Evolutionary conservation across 1,140 invertebrate genomes (phyloP), one percentile per base, ranked within the genome.

Genomic region (Nasonia giraulti): DNA sequence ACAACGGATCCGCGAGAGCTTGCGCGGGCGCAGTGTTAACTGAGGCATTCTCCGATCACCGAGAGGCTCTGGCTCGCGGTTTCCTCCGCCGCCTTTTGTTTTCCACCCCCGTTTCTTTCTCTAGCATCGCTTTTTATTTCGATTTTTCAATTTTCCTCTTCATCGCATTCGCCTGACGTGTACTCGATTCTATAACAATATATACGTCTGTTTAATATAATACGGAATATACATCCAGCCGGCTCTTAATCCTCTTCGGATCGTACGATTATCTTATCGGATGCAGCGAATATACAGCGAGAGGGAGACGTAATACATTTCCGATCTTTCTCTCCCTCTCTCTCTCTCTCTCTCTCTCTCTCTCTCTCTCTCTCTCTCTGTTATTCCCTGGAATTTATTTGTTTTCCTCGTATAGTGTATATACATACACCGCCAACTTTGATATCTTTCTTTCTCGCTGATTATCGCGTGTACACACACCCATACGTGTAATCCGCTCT

Each of bases 101-200:
- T 69, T 44, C 79, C 10, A 31, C 50, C 17, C 11, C 17, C 27
- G 50, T 71, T 83, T 23, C 50, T 68, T 75, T 44, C 6, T 44
- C 10, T 44, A 1, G 40, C 33, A 27, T 12, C 10, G 44, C 12
- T 27, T 27, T 50, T 50, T 75, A 50, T 78, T 79, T 27, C 82
- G 69, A 69, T 85, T 82, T 76, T 82, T 33, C 85, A 86, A 86
- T 84, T 78, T 82, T 87, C 86, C 86, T 84, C 75, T 79, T 47
- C 3, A 27, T 50, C 23, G 23, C 33, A 37, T 37, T 50, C 27
- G 23, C 17, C 20, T 62, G 55, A 62, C 55, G 55, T 62, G 1
- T 27, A n/a, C 55, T n/a, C 55, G 55, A n/a, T 62, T 62, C 55
- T 20, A 7, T 17, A 17, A n/a, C 17, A 20, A 62, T 62, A n/a